Evolutionary conservation across 1,140 invertebrate species (phyloP), one percentile per base, ranked within the genome.

Genomic region (Metopolophium dirhodum): DNA sequence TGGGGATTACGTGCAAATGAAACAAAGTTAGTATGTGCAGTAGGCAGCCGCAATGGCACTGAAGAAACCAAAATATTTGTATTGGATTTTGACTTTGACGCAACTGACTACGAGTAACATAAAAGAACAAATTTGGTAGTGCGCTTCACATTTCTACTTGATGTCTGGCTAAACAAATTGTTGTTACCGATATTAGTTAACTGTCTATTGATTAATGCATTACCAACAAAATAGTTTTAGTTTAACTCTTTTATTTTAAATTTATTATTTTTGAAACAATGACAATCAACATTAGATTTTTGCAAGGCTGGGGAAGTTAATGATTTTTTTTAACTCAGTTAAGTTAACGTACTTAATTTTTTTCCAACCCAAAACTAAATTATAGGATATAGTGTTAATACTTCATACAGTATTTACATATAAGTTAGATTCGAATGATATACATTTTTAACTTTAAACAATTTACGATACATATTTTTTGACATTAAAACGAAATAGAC

Each of bases 61-160:
- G 99, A 99, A 96, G 99, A 99, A 95, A 99, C 99, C 0, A 99
- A 99, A 96, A 96, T 99, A 20, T 96, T 99, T 94, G 98, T 99
- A 23, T 96, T 99, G 90, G 98, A 99, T 95, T 99, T 99, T 96
- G 99, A 99, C 95, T 41, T 41, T 41, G 41, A 41, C 41, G 41
- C 41, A 2, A 97, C 98, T 83, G 98, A 98, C 89, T 94, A 94
- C 68, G 91, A 94, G 92, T 94, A 94, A 93, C 82, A 88, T 92
- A 35, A 86, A 54, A 85, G 51, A 30, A 26, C 2, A 51, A 9
- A 93, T 83, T 86, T 85, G 49, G 35, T 86, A 37, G 49, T 85
- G 83, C 51, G 90, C 68, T 86, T 93, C 35, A 86, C 77, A 86
- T 57, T 41, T 41, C 41, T 2, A 41, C 41, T 41, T 41, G 41